Base-by-base conservation (phyloP, 2,113 vertebrate genomes). In the Glaucidium brasilianum region DNA sequence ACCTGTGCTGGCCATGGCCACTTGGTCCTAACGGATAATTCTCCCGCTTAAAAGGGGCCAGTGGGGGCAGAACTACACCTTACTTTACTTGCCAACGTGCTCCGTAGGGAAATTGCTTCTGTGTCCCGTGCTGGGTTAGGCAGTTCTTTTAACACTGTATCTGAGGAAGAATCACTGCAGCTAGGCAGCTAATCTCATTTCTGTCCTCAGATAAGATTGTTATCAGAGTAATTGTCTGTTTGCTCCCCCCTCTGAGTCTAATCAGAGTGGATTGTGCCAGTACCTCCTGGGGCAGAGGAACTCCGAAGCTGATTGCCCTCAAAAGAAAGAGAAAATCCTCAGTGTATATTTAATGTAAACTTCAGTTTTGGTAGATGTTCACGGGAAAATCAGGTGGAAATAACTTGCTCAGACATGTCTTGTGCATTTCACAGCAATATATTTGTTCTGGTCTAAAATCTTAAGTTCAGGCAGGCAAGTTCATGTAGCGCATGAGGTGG, bases 161-260 rank as follows among this genome's bases (percentile, higher is more conserved):
- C 47, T 78, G 85, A 77, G 69, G 67, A 84, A 81, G 91, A 92
- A 96, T 94, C 76, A 16, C 35, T 68, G 45, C 69, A 78, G 45
- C 83, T 64, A 56, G 60, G 49, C 50, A 0, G 20, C 76, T 97
- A 91, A 95, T 96, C 89, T 91, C 89, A 59, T 94, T 97, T 90
- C 84, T 95, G n/a, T 74, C 66, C 81, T 94, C 74, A 85, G 89
- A 95, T 94, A 94, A 91, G 92, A 92, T 94, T 58, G 69, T 78
- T 96, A 94, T 94, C 91, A 39, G 77, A 37, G 58, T 95, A 94
- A 96, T 95, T 91, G 77, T 95, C 84, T 97, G 84, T 94, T 92
- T 94, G 89, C 74, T 90, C 91, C 74, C 69, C 55, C 45, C 94
- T 88, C 58, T 14, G 62, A 71, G 43, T 79, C 84, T 87, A 76